phyloP scores from a whole-genome alignment of 37 sponge, comb jelly and placozoan species.

The Cladorhizidae sp. region DNA sequence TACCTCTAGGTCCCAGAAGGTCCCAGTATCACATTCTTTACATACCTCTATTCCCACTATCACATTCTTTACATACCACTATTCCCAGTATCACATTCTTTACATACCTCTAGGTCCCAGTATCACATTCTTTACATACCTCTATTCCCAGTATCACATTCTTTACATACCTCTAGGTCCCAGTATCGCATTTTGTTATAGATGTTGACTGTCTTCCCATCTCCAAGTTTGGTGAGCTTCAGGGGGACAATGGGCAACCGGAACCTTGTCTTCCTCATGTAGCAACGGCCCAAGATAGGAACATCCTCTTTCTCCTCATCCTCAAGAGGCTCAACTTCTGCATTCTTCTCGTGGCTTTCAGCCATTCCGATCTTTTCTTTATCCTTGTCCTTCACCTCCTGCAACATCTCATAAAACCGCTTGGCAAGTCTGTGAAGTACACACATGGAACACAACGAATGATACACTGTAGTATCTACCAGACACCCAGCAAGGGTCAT shows the following conservation, averaged over 20 bases:
- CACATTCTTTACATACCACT: no score
- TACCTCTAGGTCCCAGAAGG: no score
- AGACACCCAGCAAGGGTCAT: background rate
- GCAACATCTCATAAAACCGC: constrained; percentile 33
- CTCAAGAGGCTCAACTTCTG: no score
- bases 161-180: constrained; percentile 7
- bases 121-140: no score
- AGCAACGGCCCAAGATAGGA: constrained; percentile 71
- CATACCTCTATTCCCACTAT: no score
- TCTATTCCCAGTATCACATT: no score
- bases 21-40: no score
- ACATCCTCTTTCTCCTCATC: background rate
- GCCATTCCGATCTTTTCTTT: background rate
- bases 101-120: no score
- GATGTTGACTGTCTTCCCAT: background rate
- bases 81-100: no score
- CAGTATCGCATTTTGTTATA: constrained; percentile 14
- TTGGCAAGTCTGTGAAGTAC: constrained; percentile 43
- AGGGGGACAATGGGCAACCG: constrained; percentile 50
- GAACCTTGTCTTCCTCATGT: constrained; percentile 66
- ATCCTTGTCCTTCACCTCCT: background rate
- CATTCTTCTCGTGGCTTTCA: no score
- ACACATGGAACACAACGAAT: background rate
- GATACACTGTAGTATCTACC: constrained; percentile 1
- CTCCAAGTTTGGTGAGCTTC: background rate